Percentiles rank a stretch among this genome's conserved stretches.
These are phyloP conservation scores for Pseudorectes ferrugineus DNA, from an alignment of 2,113 vertebrate species.

Conservation along the genomic window DNA sequence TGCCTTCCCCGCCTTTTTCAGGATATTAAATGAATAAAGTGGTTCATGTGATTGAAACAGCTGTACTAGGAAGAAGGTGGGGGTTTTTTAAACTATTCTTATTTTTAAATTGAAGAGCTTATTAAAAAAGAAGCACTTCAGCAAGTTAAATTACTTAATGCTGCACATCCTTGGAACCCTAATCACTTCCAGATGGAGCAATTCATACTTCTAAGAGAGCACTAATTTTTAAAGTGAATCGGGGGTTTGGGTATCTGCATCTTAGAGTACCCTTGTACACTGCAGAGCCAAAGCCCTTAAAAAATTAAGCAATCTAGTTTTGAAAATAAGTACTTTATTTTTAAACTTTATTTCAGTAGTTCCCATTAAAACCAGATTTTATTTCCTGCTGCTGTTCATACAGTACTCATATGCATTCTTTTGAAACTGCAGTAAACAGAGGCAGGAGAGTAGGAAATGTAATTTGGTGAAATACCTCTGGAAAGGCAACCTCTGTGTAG, in stretches of 20 bases:
- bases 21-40: slow-evolving; percentile 3
- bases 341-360: slow-evolving; percentile 55
- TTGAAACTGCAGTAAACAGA: background rate
- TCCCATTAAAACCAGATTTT: slow-evolving; percentile 37
- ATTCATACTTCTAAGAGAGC: slow-evolving; percentile 63
- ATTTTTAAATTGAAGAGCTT: slow-evolving; percentile 68
- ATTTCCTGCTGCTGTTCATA: slow-evolving; percentile 31
- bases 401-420: background rate
- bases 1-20: background rate
- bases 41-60: slow-evolving; percentile 43
- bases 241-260: slow-evolving; percentile 48
- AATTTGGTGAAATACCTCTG: background rate
- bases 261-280: slow-evolving; percentile 55
- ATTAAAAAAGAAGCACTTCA: slow-evolving; percentile 62
- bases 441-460: background rate
- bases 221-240: slow-evolving; percentile 68
- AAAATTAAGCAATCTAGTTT: slow-evolving; percentile 60
- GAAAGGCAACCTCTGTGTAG: background rate
- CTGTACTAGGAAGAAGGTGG: slow-evolving; percentile 38
- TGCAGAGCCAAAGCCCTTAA: slow-evolving; percentile 50
- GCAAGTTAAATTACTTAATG: slow-evolving; percentile 67
- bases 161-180: slow-evolving; percentile 59
- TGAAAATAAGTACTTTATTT: slow-evolving; percentile 58
- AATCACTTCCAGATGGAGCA: slow-evolving; percentile 69
- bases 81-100: slow-evolving; percentile 1